Evolutionary conservation across 1,140 invertebrate species (phyloP).

Genomic region (Drosophila sechellia): DNA sequence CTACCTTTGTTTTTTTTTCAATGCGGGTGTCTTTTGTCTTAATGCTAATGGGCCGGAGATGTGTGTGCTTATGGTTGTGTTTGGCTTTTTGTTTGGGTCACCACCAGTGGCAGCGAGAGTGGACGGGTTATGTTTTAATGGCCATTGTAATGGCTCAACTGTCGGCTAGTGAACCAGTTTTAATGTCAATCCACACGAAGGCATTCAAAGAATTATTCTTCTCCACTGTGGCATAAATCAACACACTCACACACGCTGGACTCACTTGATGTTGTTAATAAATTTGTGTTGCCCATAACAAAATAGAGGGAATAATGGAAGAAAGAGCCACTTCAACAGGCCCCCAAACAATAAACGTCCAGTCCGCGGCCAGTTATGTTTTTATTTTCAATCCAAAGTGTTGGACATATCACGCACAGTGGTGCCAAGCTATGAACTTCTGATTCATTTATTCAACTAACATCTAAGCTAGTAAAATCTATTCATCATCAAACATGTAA

Average conservation of each 20-base stretch:
- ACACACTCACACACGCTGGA: slow-evolving; percentile 11
- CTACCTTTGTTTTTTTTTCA: not conserved
- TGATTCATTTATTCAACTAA: not conserved
- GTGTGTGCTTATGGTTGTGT: slow-evolving; percentile 2
- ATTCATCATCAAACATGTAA: not conserved
- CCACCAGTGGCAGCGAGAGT: slow-evolving; percentile 40
- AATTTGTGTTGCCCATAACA: slow-evolving; percentile 43
- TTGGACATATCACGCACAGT: slow-evolving; percentile 39
- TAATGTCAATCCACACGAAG: slow-evolving; percentile 29
- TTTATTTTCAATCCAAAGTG: slow-evolving; percentile 63
- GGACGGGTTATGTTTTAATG: slow-evolving; percentile 34
- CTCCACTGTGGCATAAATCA: slow-evolving; percentile 49
- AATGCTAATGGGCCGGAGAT: slow-evolving; percentile 47
- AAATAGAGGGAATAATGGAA: slow-evolving; percentile 60
- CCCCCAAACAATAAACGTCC: slow-evolving; percentile 48
- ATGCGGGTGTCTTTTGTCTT: slow-evolving; percentile 28
- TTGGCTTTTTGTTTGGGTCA: slow-evolving; percentile 21
- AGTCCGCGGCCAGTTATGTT: slow-evolving; percentile 52
- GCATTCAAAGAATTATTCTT: slow-evolving; percentile 58
- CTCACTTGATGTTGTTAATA: slow-evolving; percentile 46
- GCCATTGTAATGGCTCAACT: slow-evolving; percentile 35
- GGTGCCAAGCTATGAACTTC: not conserved
- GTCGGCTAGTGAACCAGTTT: slow-evolving; percentile 46
- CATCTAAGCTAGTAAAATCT: too few species aligned
- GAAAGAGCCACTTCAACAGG: slow-evolving; percentile 32